phyloP scores from a whole-genome alignment of 2,113 vertebrate species.

The Eulemur rufifrons region DNA sequence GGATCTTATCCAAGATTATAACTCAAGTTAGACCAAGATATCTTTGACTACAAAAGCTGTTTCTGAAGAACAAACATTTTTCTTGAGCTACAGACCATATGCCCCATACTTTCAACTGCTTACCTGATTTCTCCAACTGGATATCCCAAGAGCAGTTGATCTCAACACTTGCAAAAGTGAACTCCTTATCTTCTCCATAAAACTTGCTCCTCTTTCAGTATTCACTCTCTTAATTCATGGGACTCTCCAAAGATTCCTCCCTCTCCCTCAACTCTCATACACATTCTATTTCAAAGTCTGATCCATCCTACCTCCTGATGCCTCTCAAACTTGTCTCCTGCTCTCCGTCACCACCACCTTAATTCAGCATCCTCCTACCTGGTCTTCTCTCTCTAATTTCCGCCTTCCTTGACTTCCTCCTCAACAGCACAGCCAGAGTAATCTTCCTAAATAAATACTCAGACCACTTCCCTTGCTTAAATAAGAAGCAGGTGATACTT shows the following conservation, averaged over 20 bases:
- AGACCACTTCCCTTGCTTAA: neutral
- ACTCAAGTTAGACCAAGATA: neutral
- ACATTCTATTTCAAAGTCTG: neutral
- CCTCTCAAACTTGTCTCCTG: neutral
- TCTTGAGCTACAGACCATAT: neutral
- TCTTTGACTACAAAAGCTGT: neutral
- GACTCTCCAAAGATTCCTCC: neutral
- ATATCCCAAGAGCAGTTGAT: neutral
- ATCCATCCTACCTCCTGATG: neutral
- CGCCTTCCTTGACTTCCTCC: neutral
- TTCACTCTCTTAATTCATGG: neutral
- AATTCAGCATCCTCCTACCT: neutral
- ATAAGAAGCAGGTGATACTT: neutral
- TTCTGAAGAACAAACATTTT: slow-evolving; percentile 16
- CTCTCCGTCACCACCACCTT: neutral
- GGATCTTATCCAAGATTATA: neutral
- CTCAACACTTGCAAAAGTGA: neutral
- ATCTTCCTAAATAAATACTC: neutral
- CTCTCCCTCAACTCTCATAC: neutral
- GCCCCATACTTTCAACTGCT: neutral
- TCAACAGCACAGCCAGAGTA: neutral
- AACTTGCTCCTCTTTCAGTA: neutral
- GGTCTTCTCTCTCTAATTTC: neutral
- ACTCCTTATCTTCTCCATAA: neutral
- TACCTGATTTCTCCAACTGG: neutral